phyloP scores from a whole-genome alignment of 1,140 invertebrate species.

The Drosophila rufa region DNA sequence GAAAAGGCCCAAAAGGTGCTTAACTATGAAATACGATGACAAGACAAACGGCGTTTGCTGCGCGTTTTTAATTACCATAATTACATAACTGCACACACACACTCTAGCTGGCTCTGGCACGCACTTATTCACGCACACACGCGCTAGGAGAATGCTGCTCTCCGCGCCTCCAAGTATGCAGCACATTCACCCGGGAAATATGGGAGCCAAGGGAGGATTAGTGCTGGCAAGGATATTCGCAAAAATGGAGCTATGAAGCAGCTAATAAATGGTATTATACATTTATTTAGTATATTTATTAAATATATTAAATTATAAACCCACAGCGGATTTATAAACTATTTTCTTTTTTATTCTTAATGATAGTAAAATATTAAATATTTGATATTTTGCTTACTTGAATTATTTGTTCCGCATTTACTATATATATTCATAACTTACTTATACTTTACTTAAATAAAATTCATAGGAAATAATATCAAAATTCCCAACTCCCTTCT shows the following conservation, averaged over 20 bases:
- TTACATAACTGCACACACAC: constrained; percentile 72
- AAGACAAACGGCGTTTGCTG: constrained; percentile 52
- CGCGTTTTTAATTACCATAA: constrained; percentile 80
- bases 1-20: constrained; percentile 63
- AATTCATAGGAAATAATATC: background rate
- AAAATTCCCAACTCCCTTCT: no score
- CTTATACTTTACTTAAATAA: background rate
- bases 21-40: constrained; percentile 60
- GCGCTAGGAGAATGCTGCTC: constrained; percentile 41
- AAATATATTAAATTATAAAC: background rate
- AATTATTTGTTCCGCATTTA: background rate
- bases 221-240: constrained; percentile 8
- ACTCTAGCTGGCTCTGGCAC: constrained; percentile 13
- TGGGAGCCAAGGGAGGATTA: constrained; percentile 1
- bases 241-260: background rate
- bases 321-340: background rate
- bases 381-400: no score
- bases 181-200: constrained; percentile 44
- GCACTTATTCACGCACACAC: constrained; percentile 32
- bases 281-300: no score
- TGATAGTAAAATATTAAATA: background rate
- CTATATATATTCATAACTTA: background rate
- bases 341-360: no score
- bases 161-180: constrained; percentile 72
- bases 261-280: background rate